These are phyloP conservation scores for Drosophila navojoa DNA, from an alignment of 1,140 invertebrate genomes.

Conservation along the genomic window DNA sequence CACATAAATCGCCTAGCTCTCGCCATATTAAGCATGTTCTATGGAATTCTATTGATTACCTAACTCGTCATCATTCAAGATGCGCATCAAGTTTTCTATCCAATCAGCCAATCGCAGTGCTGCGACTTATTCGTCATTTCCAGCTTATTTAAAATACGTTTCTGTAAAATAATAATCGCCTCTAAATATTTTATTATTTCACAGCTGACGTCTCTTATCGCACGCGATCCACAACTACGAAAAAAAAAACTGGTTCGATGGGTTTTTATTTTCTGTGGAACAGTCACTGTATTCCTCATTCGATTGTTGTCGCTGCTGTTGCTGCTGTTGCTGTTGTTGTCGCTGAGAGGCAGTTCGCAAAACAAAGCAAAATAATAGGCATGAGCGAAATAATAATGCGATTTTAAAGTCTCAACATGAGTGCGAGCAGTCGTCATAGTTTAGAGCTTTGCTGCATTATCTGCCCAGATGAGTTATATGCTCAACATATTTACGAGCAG, in stretches of 20 bases:
- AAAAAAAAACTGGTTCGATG: slow-evolving; percentile 58
- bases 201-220: slow-evolving; percentile 6
- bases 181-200: slow-evolving; percentile 33
- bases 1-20: not conserved
- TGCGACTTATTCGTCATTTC: slow-evolving; percentile 15
- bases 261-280: slow-evolving; percentile 41
- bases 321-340: not conserved
- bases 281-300: slow-evolving; percentile 18
- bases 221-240: not conserved
- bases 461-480: slow-evolving; percentile 67
- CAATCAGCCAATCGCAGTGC: not conserved
- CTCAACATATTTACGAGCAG: slow-evolving; percentile 69
- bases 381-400: slow-evolving; percentile 68
- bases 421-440: slow-evolving; percentile 21
- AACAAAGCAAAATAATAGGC: slow-evolving; percentile 1
- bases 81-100: slow-evolving; percentile 4
- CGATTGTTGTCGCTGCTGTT: not conserved
- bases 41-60: no score
- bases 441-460: slow-evolving; percentile 70
- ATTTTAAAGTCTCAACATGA: slow-evolving; percentile 43
- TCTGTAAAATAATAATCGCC: slow-evolving; percentile 26
- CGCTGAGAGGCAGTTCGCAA: slow-evolving; percentile 29
- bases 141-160: slow-evolving; percentile 7
- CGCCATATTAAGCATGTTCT: not conserved
- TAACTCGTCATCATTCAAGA: not conserved